Evolutionary conservation across 2,113 vertebrate genomes (phyloP), one percentile per base, ranked within the genome.

Genomic region (Halichoeres trimaculatus): DNA sequence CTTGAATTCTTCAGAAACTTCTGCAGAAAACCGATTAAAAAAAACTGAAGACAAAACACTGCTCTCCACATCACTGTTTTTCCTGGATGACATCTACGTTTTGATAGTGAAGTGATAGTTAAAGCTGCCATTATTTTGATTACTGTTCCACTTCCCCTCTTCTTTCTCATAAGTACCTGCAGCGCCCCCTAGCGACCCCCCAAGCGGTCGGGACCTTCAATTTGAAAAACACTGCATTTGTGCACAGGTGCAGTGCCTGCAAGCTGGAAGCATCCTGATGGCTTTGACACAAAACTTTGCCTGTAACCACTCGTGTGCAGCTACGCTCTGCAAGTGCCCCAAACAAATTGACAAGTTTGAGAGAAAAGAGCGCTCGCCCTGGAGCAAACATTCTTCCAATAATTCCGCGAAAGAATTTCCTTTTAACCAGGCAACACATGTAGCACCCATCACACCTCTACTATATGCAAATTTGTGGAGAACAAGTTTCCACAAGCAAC

Each of bases 401-500:
- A 22, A n/a, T 23, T 50, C 26, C 34, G 5, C 4, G 0, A 38
- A 59, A 22, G 16, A 70, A 23, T 43, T 20, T 0, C 10, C 2
- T 47, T 17, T 1, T 10, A 26, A 26, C 35, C 5, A 22, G 43
- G n/a, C 19, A 14, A 36, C 62, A 65, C 20, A 57, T 9, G 20
- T 36, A 26, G 26, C 22, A 22, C 2, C 20, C 9, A 17, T 16
- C 19, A 8, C 10, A 12, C 45, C 20, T 16, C 13, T 8, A 34
- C 34, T 23, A 16, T 1, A 24, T 26, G 30, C 34, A 59, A n/a
- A 35, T 53, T 2, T 8, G 17, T 7, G 8, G 20, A 3, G 34
- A 14, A 11, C 62, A 50, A 26, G 76, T 68, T 20, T 26, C 20
- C 5, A 23, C 58, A n/a, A 20, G 63, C 12, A 64, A 9, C 66